Evolutionary conservation across 2,113 vertebrate species (phyloP).

Genomic region (Macroglossus sobrinus): DNA sequence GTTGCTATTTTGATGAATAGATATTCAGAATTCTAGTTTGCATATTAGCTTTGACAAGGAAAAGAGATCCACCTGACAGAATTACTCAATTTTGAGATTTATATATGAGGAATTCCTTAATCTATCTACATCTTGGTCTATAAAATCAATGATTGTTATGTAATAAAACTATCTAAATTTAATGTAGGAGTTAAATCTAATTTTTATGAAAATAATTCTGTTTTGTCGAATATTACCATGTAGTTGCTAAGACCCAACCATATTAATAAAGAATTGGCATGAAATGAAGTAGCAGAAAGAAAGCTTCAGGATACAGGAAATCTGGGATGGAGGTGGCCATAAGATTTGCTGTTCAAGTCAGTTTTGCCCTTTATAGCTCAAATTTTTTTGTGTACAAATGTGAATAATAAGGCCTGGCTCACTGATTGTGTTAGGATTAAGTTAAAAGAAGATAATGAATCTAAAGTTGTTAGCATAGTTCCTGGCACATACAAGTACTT

Average conservation of each 20-base stretch:
- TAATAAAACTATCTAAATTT: not conserved
- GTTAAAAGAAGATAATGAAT: not conserved
- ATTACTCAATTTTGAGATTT: not conserved
- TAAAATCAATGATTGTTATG: not conserved
- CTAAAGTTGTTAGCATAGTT: not conserved
- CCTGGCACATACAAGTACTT: not conserved
- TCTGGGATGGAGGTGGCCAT: rapidly evolving
- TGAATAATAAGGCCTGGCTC: not conserved
- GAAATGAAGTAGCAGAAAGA: not conserved
- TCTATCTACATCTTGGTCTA: not conserved
- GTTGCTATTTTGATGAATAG: not conserved
- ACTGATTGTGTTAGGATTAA: not conserved
- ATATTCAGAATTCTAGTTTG: not conserved
- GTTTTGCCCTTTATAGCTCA: not conserved
- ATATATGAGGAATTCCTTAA: not conserved
- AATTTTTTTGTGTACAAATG: not conserved
- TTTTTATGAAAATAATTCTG: not conserved
- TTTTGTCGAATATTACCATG: not conserved
- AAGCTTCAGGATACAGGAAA: not conserved
- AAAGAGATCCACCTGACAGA: not conserved
- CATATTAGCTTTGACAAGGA: not conserved
- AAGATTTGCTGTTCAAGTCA: not conserved
- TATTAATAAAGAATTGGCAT: not conserved
- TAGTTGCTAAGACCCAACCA: not conserved
- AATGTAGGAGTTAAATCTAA: not conserved